Evolutionary conservation across 2,797 vertebrate genomes (phyloP).

Genomic region (Cynodonichthys magdalenae): DNA sequence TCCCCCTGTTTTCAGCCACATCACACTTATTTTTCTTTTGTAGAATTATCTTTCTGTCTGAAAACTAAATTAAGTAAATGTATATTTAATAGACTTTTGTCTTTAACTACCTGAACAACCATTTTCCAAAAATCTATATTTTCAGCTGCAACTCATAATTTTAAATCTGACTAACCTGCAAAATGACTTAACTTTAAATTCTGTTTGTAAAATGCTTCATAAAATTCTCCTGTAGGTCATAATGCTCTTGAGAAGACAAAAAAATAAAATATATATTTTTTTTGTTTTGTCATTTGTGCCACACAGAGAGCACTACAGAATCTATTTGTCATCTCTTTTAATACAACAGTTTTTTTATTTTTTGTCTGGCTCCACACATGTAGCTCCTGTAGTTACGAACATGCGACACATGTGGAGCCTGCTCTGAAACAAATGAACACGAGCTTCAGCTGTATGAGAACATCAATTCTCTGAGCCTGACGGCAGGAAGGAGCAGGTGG

Average conservation of each 20-base stretch:
- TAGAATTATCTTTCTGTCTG: too few species aligned
- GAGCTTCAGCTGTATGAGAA: conserved; percentile 45
- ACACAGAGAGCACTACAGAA: not conserved
- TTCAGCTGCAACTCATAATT: too few species aligned
- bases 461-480: conserved; percentile 57
- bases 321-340: conserved; percentile 17
- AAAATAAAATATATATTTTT: not conserved
- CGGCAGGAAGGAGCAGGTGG: conserved; percentile 61
- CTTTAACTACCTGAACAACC: too few species aligned
- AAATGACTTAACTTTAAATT: not conserved
- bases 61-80: too few species aligned
- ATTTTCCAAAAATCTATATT: too few species aligned
- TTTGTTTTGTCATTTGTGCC: not conserved
- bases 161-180: not conserved
- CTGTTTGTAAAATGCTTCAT: not conserved
- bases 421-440: conserved; percentile 54
- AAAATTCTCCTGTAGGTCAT: too few species aligned
- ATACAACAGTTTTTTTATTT: conserved; percentile 8
- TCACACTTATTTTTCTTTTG: too few species aligned
- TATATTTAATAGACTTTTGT: too few species aligned
- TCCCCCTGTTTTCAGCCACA: too few species aligned
- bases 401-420: conserved; percentile 43
- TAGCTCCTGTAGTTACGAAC: conserved; percentile 35
- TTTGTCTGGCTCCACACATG: conserved; percentile 27
- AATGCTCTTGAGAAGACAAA: not conserved